Percentiles rank a stretch among this genome's conserved stretches.
Conservation (phyloP, 1,140 invertebrate genomes). For the Probaryconus sp. region DNA sequence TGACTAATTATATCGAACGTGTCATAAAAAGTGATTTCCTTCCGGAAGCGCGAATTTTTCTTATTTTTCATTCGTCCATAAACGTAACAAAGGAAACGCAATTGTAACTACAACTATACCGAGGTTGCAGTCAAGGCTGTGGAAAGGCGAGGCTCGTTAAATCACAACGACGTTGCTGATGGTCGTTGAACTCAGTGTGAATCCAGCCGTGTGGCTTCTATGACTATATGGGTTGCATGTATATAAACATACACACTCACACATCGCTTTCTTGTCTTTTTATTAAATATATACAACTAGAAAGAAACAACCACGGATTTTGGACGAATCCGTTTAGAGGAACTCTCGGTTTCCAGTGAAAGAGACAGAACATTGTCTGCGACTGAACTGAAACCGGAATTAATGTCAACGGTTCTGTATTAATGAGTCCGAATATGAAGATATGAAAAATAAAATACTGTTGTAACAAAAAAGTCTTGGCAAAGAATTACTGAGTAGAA, state of each 20-base stretch:
- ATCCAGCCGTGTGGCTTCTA: constrained; percentile 38
- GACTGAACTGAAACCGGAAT: constrained; percentile 8
- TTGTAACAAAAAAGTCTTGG: too few relatives aligned
- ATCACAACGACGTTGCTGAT: constrained; percentile 45
- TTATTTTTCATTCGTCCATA: constrained; percentile 40
- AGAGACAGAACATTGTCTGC: constrained; percentile 7
- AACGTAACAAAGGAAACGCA: constrained; percentile 48
- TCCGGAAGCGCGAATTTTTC: constrained; percentile 19
- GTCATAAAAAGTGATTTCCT: constrained; percentile 20
- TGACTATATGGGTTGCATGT: constrained; percentile 20
- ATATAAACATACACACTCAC: neutral
- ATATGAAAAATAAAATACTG: too few relatives aligned
- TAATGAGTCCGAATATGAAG: too few relatives aligned
- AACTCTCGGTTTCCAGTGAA: constrained; percentile 26
- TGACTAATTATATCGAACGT: constrained; percentile 8
- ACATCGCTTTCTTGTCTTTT: constrained; percentile 18
- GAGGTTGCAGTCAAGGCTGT: constrained; percentile 57
- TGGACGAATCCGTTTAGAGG: constrained; percentile 6
- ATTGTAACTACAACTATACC: constrained; percentile 42
- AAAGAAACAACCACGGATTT: constrained; percentile 23
- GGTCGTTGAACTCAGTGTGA: constrained; percentile 55
- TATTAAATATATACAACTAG: constrained; percentile 18
- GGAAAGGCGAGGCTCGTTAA: constrained; percentile 55
- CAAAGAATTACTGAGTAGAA: too few relatives aligned
- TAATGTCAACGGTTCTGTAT: too few relatives aligned